Conservation (phyloP, 1,140 invertebrate genomes). For the Drosophila leontia region DNA sequence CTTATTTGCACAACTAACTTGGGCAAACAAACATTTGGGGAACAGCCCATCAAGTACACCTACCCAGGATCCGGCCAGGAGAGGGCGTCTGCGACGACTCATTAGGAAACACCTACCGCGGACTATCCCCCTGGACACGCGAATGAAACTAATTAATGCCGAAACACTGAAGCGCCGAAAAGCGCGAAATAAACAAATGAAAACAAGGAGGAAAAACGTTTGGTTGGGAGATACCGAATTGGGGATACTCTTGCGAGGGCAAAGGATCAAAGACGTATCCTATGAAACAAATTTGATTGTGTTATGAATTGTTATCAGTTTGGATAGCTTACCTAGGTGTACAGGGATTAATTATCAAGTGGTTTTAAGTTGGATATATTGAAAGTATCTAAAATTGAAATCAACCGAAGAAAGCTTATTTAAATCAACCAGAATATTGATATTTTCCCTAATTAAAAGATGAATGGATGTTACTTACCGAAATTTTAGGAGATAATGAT, state of each 20-base stretch:
- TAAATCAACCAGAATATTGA: too few species aligned
- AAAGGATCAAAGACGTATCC: neutral
- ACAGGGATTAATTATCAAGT: neutral
- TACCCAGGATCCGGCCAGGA: constrained; percentile 25
- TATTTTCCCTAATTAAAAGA: too few species aligned
- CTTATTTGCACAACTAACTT: constrained; percentile 76
- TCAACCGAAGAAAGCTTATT: too few species aligned
- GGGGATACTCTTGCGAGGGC: constrained; percentile 36
- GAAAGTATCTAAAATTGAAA: too few species aligned
- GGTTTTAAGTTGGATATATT: too few species aligned
- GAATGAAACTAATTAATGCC: constrained; percentile 78
- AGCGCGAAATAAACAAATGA: constrained; percentile 68
- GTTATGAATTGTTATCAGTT: neutral
- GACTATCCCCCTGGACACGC: constrained; percentile 53
- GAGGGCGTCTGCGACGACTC: constrained; percentile 74
- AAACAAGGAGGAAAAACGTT: constrained; percentile 41
- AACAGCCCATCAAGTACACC: constrained; percentile 71
- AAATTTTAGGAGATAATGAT: too few species aligned
- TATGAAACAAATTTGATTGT: neutral
- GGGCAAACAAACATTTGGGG: constrained; percentile 69
- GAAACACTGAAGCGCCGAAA: constrained; percentile 59
- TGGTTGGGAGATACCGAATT: neutral
- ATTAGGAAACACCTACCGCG: constrained; percentile 76
- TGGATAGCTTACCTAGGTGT: neutral
- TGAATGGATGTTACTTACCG: too few species aligned